Evolutionary conservation across 1,140 invertebrate species (phyloP), one percentile per base, ranked within the genome.

Genomic region (Heliconius nattereri): DNA sequence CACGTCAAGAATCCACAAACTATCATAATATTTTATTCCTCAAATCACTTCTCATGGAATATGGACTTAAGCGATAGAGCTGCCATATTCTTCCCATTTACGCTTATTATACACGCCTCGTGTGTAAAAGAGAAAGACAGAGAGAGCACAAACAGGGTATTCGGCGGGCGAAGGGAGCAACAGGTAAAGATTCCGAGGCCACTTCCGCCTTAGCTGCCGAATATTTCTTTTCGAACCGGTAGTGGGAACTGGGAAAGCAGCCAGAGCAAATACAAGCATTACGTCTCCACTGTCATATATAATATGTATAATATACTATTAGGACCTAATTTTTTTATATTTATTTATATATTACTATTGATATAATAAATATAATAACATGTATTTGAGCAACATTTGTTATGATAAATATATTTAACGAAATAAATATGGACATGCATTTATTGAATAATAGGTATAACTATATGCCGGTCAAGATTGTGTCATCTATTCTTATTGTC

Each of bases 151-250:
- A 87, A 79, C 76, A 81, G 87, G 84, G 91, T 89, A 84, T 75
- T 89, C 84, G 86, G 90, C 86, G 91, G 92, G 92, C 87, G 92
- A 91, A 93, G 92, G 92, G 93, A 93, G 93, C 93, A 94, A 94
- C 93, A 94, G 93, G 92, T 94, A 94, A 93, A 94, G 93, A 94
- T 94, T 93, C 93, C 93, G 93, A 94, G 93, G 91, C 92, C 93
- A 94, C 93, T 94, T 94, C 93, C 93, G 93, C 92, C 93, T 94
- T 93, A 87, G 92, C 91, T 93, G 93, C 92, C 93, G 92, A 94
- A 94, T 94, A 94, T 94, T 93, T 94, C 91, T 94, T 92, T 93
- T 92, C 89, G 89, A 94, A 94, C 93, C 92, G 93, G 93, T 94
- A 94, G 93, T 94, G 91, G 91, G 91, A 88, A 87, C 86, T 94